Percentiles rank a stretch among this genome's conserved stretches.
These are phyloP conservation scores for Mya arenaria DNA, from an alignment of 1,140 invertebrate species.

Conservation along the genomic window DNA sequence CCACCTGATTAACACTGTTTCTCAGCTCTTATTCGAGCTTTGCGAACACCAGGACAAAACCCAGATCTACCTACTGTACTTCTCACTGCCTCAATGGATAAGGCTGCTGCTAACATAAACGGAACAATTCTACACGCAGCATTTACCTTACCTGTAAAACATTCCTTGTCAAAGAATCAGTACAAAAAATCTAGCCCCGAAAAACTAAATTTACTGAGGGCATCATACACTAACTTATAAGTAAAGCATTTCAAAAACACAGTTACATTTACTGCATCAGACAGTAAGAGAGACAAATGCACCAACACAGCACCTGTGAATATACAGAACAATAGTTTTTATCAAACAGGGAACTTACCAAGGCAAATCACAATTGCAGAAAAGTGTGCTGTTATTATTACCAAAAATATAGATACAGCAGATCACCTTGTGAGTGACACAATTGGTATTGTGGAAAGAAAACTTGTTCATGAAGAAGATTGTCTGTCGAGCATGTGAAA, in stretches of 20 bases:
- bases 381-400: constrained; percentile 4
- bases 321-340: no score
- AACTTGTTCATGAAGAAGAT: no score
- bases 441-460: constrained; percentile 5
- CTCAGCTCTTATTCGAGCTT: neutral
- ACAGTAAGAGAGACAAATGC: neutral
- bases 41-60: constrained; percentile 12
- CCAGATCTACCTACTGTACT: constrained; percentile 1
- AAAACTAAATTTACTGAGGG: neutral
- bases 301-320: constrained; percentile 1
- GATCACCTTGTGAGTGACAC: constrained; percentile 9
- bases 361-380: neutral
- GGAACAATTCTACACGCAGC: constrained; percentile 7
- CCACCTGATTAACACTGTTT: neutral
- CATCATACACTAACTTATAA: neutral
- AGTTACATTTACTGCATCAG: neutral
- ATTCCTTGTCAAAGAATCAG: neutral
- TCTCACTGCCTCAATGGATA: neutral
- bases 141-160: neutral
- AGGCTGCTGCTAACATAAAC: neutral
- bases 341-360: constrained; percentile 12
- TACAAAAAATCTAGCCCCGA: neutral
- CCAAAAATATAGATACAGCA: constrained; percentile 34
- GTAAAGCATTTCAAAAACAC: neutral
- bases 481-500: no score